These are phyloP conservation scores for Poeciliopsis presidionis DNA, from an alignment of 2,797 vertebrate genomes.

Conservation along the genomic window DNA sequence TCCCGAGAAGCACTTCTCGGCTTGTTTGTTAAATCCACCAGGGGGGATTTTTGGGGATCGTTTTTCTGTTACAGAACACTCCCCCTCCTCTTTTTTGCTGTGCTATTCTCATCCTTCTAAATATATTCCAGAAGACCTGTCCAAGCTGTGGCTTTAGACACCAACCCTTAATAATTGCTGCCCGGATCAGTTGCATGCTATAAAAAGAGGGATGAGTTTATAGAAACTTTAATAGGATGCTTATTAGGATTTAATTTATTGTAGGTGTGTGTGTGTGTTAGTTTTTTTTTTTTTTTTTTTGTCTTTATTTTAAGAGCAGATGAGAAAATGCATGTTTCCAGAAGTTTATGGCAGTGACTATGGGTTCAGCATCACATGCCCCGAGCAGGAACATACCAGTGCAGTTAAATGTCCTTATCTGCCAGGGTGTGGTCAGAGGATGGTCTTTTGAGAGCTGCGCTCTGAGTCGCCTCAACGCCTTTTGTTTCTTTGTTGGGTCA, in stretches of 20 bases:
- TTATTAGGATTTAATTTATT: background rate
- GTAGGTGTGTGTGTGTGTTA: slow-evolving; percentile 4
- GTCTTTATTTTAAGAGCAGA: background rate
- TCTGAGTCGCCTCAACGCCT: slow-evolving; percentile 35
- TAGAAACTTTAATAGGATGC: background rate
- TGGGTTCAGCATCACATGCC: background rate
- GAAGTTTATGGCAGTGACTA: background rate
- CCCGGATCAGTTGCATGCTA: slow-evolving; percentile 37
- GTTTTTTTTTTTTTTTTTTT: background rate
- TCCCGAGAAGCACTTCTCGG: slow-evolving; percentile 2
- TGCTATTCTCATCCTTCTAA: slow-evolving; percentile 77
- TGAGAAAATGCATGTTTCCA: background rate
- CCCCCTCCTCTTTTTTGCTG: slow-evolving; percentile 14
- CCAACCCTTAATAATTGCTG: slow-evolving; percentile 40
- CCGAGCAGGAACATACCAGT: slow-evolving; percentile 18
- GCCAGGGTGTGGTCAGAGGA: slow-evolving; percentile 71
- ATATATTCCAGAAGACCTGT: slow-evolving; percentile 59
- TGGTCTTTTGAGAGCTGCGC: slow-evolving; percentile 42
- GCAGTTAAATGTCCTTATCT: slow-evolving; percentile 48
- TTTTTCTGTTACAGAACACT: slow-evolving; percentile 47
- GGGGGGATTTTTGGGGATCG: slow-evolving; percentile 22
- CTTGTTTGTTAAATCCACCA: slow-evolving; percentile 4
- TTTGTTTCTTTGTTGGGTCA: slow-evolving; percentile 63
- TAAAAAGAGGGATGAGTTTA: slow-evolving; percentile 9
- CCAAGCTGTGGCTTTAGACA: slow-evolving; percentile 33